Evolutionary conservation across 2,797 vertebrate species (phyloP).

Genomic region (Sparus aurata): DNA sequence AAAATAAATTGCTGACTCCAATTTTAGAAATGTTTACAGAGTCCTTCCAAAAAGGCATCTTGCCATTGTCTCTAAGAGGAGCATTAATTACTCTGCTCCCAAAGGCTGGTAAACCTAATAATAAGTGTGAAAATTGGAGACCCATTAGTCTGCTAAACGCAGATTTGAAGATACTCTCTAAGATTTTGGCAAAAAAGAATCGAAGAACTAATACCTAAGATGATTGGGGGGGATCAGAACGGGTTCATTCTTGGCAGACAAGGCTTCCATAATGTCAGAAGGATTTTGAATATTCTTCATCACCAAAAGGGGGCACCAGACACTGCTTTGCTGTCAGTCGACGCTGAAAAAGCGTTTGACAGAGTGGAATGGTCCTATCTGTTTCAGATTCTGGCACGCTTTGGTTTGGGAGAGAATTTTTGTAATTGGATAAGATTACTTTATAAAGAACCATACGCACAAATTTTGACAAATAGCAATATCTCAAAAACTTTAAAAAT

Average conservation of each 20-base stretch:
- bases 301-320: not conserved
- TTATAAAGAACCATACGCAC: not conserved
- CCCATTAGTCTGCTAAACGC: not conserved
- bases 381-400: not conserved
- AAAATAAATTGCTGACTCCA: not conserved
- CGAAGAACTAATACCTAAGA: not conserved
- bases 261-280: not conserved
- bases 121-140: not conserved
- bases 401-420: not conserved
- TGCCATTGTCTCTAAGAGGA: not conserved
- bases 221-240: not conserved
- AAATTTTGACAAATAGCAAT: not conserved
- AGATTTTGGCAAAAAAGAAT: not conserved
- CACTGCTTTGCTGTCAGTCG: not conserved
- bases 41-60: not conserved
- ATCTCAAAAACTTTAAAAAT: not conserved
- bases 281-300: not conserved
- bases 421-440: conserved; percentile 1
- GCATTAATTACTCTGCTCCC: not conserved
- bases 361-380: conserved; percentile 1
- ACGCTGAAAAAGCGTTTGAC: not conserved
- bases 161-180: not conserved
- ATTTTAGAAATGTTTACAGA: not conserved
- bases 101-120: not conserved
- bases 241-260: not conserved